These are phyloP conservation scores for Sitophilus oryzae DNA, from an alignment of 1,140 invertebrate genomes.

Conservation along the genomic window DNA sequence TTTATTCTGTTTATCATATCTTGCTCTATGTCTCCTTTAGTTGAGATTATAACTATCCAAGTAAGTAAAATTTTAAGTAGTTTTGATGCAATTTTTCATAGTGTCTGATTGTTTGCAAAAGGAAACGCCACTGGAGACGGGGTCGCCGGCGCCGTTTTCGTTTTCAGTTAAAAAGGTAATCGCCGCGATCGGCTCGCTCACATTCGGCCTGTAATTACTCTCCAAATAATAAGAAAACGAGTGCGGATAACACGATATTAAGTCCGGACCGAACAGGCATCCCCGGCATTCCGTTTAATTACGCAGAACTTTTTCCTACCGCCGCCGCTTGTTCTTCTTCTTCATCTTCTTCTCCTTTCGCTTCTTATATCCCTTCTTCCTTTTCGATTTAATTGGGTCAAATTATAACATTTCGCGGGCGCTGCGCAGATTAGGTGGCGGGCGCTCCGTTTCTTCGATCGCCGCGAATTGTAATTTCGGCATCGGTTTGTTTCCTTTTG, in stretches of 20 bases:
- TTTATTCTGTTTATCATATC: no score
- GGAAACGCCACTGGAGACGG: conserved; percentile 5
- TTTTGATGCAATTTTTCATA: neutral
- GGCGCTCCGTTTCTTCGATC: no score
- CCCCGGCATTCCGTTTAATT: conserved; percentile 15
- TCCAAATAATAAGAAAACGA: conserved; percentile 21
- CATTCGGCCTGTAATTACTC: conserved; percentile 18
- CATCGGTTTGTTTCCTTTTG: neutral
- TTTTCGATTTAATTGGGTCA: conserved; percentile 4
- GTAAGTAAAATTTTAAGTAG: no score
- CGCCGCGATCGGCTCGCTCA: conserved; percentile 10
- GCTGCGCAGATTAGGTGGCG: neutral
- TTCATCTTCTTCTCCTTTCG: no score
- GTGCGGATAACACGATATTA: conserved; percentile 19
- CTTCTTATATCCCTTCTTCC: neutral
- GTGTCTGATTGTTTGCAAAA: no score
- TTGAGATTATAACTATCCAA: no score
- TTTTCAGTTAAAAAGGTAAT: conserved; percentile 14
- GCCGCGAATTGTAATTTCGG: neutral
- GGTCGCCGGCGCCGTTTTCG: conserved; percentile 7
- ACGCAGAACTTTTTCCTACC: neutral
- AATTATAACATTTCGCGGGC: neutral
- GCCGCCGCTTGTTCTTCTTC: no score
- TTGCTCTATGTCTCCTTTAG: no score
- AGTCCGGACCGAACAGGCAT: conserved; percentile 3